Conservation (phyloP, 2,797 vertebrate species). For the Microctenopoma steveboyesi region DNA sequence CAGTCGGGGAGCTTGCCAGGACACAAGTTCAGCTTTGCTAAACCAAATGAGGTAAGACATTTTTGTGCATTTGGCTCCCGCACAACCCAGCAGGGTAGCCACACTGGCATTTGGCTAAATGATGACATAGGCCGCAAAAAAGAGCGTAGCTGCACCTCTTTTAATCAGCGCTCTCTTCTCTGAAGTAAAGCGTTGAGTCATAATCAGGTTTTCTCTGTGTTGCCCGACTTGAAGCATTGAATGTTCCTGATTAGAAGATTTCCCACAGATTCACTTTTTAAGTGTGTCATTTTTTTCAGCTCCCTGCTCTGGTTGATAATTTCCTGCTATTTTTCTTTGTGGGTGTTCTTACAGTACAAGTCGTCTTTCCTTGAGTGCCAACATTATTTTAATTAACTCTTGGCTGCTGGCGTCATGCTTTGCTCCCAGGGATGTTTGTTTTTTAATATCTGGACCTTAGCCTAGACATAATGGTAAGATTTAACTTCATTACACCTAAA, state of each 20-base stretch:
- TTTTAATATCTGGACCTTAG: constrained; percentile 28
- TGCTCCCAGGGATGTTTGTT: constrained; percentile 26
- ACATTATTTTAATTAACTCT: constrained; percentile 51
- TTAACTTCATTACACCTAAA: constrained; percentile 21
- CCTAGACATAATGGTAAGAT: constrained; percentile 18
- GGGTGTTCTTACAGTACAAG: constrained; percentile 24
- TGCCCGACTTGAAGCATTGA: constrained; percentile 45
- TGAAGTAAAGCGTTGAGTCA: constrained; percentile 49
- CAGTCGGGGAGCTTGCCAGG: constrained; percentile 68
- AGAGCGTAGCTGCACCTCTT: constrained; percentile 26
- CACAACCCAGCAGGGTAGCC: constrained; percentile 59
- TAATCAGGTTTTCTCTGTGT: constrained; percentile 59
- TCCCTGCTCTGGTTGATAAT: constrained; percentile 52
- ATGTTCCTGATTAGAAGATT: constrained; percentile 64
- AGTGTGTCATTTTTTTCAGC: constrained; percentile 33
- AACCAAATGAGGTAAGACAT: constrained; percentile 74
- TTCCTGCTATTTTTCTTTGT: constrained; percentile 41
- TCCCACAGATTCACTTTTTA: constrained; percentile 39
- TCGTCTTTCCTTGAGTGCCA: constrained; percentile 21
- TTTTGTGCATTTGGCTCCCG: constrained; percentile 69
- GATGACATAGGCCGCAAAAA: constrained; percentile 55
- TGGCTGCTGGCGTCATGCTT: constrained; percentile 18
- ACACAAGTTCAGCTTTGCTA: constrained; percentile 68
- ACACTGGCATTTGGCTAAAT: constrained; percentile 54
- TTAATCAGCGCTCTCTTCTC: constrained; percentile 57